A percentile compares a stretch with the other conserved stretches of the same genome.
Evolutionary conservation across 2,888 invertebrate genomes (phyloP).

Genomic region (Melikaiella ostensackeni): DNA sequence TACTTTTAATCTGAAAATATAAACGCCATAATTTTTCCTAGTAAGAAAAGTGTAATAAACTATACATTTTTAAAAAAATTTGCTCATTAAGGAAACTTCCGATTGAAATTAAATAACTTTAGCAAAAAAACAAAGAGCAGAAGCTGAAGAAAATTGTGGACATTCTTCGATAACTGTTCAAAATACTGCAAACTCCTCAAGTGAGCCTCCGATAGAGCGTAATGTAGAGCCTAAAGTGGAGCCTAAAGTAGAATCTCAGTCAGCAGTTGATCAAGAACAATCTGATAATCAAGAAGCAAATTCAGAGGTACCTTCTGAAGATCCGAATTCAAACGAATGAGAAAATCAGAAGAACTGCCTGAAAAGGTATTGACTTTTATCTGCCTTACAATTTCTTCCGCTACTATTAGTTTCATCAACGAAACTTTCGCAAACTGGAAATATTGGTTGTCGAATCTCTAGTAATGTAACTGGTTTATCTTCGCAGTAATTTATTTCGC

Average conservation of each 20-base stretch:
- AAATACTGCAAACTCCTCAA: background rate
- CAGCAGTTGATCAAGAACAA: background rate
- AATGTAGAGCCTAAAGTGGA: no score
- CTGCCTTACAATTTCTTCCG: background rate
- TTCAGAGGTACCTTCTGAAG: background rate
- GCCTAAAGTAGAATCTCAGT: background rate
- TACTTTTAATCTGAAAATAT: no score
- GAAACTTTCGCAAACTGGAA: background rate
- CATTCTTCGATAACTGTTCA: background rate
- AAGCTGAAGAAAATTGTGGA: background rate
- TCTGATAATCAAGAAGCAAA: constrained; percentile 1
- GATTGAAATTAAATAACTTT: background rate
- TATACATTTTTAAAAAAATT: no score
- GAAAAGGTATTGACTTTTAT: background rate
- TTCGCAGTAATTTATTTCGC: background rate
- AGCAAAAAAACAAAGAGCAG: background rate
- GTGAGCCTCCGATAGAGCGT: background rate
- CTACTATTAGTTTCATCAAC: background rate
- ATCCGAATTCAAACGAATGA: background rate
- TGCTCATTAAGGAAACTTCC: no score
- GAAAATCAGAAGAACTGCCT: background rate
- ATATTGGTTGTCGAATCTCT: background rate
- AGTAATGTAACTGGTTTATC: background rate
- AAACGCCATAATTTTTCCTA: no score
- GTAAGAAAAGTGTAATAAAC: no score